Evolutionary conservation across 2,888 invertebrate genomes (phyloP), one percentile per base, ranked within the genome.

Genomic region (Lycia hirtaria): DNA sequence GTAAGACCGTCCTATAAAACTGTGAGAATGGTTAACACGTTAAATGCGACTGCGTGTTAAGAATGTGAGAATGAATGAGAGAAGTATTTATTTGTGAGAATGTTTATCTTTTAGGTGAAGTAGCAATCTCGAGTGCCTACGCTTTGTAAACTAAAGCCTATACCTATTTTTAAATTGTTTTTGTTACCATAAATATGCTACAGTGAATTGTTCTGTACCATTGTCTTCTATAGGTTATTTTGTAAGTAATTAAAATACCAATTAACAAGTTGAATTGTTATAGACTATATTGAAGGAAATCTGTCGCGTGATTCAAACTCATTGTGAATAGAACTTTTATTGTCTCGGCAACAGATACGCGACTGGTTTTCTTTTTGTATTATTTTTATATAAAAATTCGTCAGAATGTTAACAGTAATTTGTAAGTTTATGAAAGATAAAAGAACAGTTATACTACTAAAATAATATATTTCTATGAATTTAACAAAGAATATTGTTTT

Each of bases 61-160:
- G n/a, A 22, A 66, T 62, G 75, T 69, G 83, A 76, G 75, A 51
- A 52, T 81, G 87, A 80, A 78, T 80, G 82, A 56, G 85, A 84
- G 75, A 80, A 75, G 88, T 92, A 92, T 92, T 92, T 92, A 92
- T 92, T 92, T 81, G 90, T 91, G 88, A 88, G 91, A 88, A 87
- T 88, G 91, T 80, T 78, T 87, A 84, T 78, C 71, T 80, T 70
- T 79, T 83, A 88, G 87, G 82, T 85, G 83, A 88, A 88, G 86
- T 89, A 90, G 92, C 90, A 92, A 92, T 92, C 92, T 92, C 92
- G 92, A 92, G 92, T 92, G 92, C 92, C 92, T 92, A 91, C 87
- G 92, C 92, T 91, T 91, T 91, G 90, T 92, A 90, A 89, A 91
- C 85, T 87, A 86, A 90, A 91, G 89, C 88, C 85, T 88, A 79